These are phyloP conservation scores for Camptogramma bilineatum DNA, from an alignment of 2,888 invertebrate genomes.

Conservation along the genomic window DNA sequence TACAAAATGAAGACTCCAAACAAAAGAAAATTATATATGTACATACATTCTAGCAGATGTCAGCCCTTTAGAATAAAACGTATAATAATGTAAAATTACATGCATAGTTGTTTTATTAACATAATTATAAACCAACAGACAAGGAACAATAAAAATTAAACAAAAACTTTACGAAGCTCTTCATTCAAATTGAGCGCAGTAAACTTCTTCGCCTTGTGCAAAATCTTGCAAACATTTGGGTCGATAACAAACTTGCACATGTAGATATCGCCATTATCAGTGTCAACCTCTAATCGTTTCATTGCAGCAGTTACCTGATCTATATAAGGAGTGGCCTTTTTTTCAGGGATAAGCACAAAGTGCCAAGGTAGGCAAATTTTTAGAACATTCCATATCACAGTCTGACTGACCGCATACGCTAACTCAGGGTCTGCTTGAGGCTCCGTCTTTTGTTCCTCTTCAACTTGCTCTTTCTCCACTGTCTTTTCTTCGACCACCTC, in stretches of 20 bases:
- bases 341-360: constrained; percentile 65
- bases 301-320: constrained; percentile 60
- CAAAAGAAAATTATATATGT: constrained; percentile 88
- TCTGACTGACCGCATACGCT: constrained; percentile 68
- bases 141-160: constrained; percentile 30
- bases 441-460: constrained; percentile 62
- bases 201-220: constrained; percentile 74
- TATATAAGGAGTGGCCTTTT: constrained; percentile 60
- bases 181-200: constrained; percentile 63
- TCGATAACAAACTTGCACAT: constrained; percentile 69
- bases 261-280: constrained; percentile 72
- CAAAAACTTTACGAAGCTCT: constrained; percentile 57
- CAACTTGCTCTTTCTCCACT: constrained; percentile 54
- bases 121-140: constrained; percentile 12
- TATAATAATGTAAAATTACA: not conserved
- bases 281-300: constrained; percentile 64
- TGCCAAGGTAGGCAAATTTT: constrained; percentile 76
- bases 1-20: constrained; percentile 88
- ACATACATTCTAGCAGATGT: constrained; percentile 91
- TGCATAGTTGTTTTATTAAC: constrained; percentile 21
- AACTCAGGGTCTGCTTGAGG: constrained; percentile 60
- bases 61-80: constrained; percentile 54
- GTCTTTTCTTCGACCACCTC: constrained; percentile 56
- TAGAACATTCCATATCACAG: constrained; percentile 73
- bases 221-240: constrained; percentile 63